Percentiles rank a stretch among this genome's conserved stretches.
Conservation (phyloP, 2,888 invertebrate species). For the Tethea ocularis region DNA sequence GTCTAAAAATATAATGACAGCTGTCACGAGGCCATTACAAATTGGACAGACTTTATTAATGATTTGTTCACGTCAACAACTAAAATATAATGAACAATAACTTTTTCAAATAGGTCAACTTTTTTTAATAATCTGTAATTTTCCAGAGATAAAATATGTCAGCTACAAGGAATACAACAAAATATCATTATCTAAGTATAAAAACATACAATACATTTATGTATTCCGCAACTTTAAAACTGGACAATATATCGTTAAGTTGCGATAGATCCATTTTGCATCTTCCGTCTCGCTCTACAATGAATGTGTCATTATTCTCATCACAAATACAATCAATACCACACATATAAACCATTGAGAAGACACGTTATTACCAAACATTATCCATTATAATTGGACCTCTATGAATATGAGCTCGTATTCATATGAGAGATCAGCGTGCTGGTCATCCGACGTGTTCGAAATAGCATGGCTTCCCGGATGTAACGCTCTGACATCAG, state of each 20-base stretch:
- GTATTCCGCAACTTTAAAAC: background rate
- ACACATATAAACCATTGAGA: conserved; percentile 2
- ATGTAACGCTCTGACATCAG: conserved; percentile 73
- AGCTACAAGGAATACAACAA: background rate
- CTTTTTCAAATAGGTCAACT: conserved; percentile 1
- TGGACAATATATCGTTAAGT: background rate
- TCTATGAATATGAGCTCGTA: conserved; percentile 8
- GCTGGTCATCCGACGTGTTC: conserved; percentile 43
- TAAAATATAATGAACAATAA: background rate
- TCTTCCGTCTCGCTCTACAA: background rate
- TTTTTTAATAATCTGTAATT: background rate
- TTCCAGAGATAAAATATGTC: background rate
- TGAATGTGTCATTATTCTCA: background rate
- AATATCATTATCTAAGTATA: background rate
- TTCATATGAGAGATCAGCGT: conserved; percentile 22
- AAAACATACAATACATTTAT: background rate
- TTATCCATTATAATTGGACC: conserved; percentile 35
- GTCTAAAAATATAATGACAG: conserved; percentile 7
- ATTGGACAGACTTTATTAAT: background rate
- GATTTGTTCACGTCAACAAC: background rate
- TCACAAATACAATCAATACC: background rate
- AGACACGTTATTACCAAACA: background rate
- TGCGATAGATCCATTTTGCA: background rate
- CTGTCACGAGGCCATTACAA: conserved; percentile 6
- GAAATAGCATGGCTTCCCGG: conserved; percentile 80